A percentile compares a stretch with the other conserved stretches of the same genome.
phyloP scores from a whole-genome alignment of 2,113 vertebrate species.

The Brachypodius melanocephalos region DNA sequence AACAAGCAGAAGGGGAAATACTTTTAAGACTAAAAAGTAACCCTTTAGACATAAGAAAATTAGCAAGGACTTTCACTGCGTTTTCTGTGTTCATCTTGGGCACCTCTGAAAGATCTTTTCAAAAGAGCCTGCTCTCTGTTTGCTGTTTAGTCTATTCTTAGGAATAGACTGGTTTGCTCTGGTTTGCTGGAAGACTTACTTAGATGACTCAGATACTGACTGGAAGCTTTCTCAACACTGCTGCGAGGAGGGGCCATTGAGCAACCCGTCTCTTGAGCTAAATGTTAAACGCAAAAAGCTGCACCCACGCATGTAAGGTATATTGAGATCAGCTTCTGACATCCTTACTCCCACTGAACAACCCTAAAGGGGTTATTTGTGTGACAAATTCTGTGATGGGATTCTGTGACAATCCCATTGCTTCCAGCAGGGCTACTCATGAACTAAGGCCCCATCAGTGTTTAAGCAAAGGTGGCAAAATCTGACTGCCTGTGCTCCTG shows the following conservation, averaged over 20 bases:
- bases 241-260: not conserved
- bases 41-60: not conserved
- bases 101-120: not conserved
- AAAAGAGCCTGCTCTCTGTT: not conserved
- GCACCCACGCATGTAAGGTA: not conserved
- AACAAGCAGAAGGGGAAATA: not conserved
- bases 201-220: slow-evolving; percentile 60
- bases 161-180: slow-evolving; percentile 34
- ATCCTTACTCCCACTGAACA: not conserved
- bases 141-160: slow-evolving; percentile 46
- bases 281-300: not conserved
- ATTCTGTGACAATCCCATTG: not conserved
- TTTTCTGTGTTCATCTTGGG: not conserved
- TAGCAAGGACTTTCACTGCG: not conserved
- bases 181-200: slow-evolving; percentile 42
- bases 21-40: not conserved
- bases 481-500: not conserved
- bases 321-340: slow-evolving; percentile 21
- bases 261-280: slow-evolving; percentile 28
- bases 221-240: slow-evolving; percentile 44
- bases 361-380: not conserved
- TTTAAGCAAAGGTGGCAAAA: not conserved
- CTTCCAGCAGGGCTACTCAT: not conserved
- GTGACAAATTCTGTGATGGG: not conserved
- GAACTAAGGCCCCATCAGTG: not conserved